Percentiles rank a stretch among this genome's conserved stretches.
These are phyloP conservation scores for Enteromius thamalakanensis DNA, from an alignment of 2,797 vertebrate species.

Conservation along the genomic window DNA sequence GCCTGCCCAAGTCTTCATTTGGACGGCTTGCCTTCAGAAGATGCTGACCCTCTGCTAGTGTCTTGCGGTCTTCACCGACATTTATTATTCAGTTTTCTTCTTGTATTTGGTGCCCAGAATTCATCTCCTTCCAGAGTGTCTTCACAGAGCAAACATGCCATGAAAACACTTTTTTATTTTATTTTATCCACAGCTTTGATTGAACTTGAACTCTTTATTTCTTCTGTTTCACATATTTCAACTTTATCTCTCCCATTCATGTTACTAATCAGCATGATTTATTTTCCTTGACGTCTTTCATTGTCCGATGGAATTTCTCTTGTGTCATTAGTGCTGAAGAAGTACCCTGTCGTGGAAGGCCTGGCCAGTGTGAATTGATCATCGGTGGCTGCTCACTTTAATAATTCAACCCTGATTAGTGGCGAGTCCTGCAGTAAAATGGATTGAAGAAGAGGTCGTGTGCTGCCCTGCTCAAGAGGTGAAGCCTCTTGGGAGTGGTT, in stretches of 20 bases:
- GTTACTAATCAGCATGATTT: conserved; percentile 21
- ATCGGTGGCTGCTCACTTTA: conserved; percentile 81
- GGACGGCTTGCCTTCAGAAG: conserved; percentile 48
- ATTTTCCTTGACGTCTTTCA: conserved; percentile 49
- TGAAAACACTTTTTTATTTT: conserved; percentile 1
- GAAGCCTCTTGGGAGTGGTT: conserved; percentile 89
- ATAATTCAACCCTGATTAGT: conserved; percentile 85
- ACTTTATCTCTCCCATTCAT: conserved; percentile 69
- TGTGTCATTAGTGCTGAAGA: conserved; percentile 77
- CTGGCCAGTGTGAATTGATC: conserved; percentile 79
- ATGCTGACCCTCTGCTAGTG: conserved; percentile 35
- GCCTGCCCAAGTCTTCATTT: conserved; percentile 55
- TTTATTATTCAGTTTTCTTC: conserved; percentile 58
- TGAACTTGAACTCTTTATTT: conserved; percentile 41
- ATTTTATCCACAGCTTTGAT: conserved; percentile 20
- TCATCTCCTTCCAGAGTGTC: conserved; percentile 41
- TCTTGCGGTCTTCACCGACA: conserved; percentile 45
- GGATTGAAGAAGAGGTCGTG: conserved; percentile 81
- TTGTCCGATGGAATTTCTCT: conserved; percentile 78
- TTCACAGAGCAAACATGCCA: conserved; percentile 11
- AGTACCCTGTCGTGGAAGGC: conserved; percentile 66
- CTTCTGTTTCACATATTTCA: conserved; percentile 77
- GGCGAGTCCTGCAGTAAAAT: conserved; percentile 81
- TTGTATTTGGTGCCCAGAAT: conserved; percentile 45
- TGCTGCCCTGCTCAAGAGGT: conserved; percentile 82